Conservation (phyloP, 2,888 invertebrate species). For the Parnassius orleans region DNA sequence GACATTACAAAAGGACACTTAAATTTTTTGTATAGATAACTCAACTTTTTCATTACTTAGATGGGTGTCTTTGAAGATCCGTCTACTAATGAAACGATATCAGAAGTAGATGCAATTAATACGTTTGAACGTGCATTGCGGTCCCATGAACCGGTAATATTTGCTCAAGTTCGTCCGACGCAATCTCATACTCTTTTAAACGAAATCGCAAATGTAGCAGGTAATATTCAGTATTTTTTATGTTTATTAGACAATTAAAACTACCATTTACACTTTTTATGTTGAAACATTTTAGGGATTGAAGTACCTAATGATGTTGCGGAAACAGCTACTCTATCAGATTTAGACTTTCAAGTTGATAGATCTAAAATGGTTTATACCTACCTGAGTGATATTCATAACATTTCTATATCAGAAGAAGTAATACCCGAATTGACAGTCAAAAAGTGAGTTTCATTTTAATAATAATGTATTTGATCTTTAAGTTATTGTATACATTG, state of each 20-base stretch:
- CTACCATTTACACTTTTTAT: background rate
- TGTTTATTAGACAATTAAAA: too few species aligned
- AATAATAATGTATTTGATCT: background rate
- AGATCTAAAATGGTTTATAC: slow-evolving; percentile 30
- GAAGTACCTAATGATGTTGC: slow-evolving; percentile 26
- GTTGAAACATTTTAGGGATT: slow-evolving; percentile 29
- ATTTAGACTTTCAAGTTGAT: slow-evolving; percentile 31
- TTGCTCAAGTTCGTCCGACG: background rate
- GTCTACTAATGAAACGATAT: background rate
- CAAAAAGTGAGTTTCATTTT: slow-evolving; percentile 32
- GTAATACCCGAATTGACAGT: slow-evolving; percentile 32
- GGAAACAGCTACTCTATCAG: slow-evolving; percentile 31
- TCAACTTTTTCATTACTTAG: slow-evolving; percentile 1
- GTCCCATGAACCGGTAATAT: slow-evolving; percentile 9
- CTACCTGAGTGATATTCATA: slow-evolving; percentile 31
- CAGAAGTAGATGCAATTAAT: slow-evolving; percentile 12
- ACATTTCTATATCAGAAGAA: slow-evolving; percentile 29
- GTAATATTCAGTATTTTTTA: background rate
- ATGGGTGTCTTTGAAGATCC: background rate
- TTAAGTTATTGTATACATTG: too few species aligned
- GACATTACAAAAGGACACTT: too few species aligned
- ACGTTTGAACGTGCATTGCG: slow-evolving; percentile 17
- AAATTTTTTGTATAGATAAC: too few species aligned
- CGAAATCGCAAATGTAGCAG: slow-evolving; percentile 13
- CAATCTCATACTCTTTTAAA: slow-evolving; percentile 3